These are phyloP conservation scores for Agrilus planipennis DNA, from an alignment of 1,140 invertebrate species.

Conservation along the genomic window DNA sequence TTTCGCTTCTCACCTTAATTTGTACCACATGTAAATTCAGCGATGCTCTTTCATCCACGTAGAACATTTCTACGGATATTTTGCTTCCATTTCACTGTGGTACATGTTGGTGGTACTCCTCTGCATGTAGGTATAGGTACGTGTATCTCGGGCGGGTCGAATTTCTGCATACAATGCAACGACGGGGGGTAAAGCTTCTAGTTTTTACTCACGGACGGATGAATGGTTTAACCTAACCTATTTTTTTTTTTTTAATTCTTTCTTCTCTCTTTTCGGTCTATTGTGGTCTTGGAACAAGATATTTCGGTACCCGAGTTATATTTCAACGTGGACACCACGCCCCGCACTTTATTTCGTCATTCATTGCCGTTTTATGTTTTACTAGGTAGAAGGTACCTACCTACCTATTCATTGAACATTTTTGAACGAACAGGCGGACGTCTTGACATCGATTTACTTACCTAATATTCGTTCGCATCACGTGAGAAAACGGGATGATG, in stretches of 20 bases:
- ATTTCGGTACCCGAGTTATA: slow-evolving; percentile 28
- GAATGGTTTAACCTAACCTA: slow-evolving; percentile 26
- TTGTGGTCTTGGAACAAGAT: slow-evolving; percentile 29
- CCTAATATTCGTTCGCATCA: neutral
- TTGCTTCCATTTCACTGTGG: neutral
- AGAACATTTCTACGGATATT: slow-evolving; percentile 1
- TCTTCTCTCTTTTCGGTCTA: no score
- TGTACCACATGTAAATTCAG: slow-evolving; percentile 2
- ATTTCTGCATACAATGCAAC: slow-evolving; percentile 24
- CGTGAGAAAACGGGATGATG: neutral
- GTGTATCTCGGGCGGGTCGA: slow-evolving; percentile 6
- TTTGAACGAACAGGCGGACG: no score
- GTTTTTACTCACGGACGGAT: slow-evolving; percentile 28
- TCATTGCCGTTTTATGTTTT: slow-evolving; percentile 24
- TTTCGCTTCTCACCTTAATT: neutral
- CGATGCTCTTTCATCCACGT: no score
- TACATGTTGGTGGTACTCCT: neutral
- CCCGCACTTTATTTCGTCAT: slow-evolving; percentile 26
- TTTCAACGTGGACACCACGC: slow-evolving; percentile 27
- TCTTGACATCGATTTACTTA: neutral
- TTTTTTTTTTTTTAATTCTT: no score
- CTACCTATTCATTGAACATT: neutral
- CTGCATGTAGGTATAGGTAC: slow-evolving; percentile 7
- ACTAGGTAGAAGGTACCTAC: neutral
- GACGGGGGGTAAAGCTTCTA: slow-evolving; percentile 27